These are phyloP conservation scores for Alectura lathami DNA, from an alignment of 2,113 vertebrate genomes.

Conservation along the genomic window DNA sequence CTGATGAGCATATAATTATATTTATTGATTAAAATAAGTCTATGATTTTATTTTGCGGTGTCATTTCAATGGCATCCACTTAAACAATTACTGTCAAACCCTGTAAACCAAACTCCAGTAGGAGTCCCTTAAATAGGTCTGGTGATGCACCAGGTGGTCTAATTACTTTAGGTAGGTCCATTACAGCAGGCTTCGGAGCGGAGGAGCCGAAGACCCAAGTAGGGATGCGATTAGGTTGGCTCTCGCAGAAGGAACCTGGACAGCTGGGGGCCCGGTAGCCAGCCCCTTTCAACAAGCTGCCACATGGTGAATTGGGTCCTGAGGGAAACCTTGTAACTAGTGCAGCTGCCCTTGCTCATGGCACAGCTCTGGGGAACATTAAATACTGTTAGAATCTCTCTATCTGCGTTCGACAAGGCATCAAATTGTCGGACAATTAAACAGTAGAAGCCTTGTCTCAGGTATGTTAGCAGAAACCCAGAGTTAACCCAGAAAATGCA, in stretches of 20 bases:
- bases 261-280: slow-evolving; percentile 3
- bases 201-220: background rate
- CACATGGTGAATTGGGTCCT: background rate
- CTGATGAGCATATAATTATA: background rate
- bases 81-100: slow-evolving; percentile 42
- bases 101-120: background rate
- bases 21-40: slow-evolving; percentile 21
- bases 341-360: rapidly evolving
- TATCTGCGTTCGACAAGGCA: background rate
- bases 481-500: background rate
- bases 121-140: background rate
- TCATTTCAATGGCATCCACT: background rate
- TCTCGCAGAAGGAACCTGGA: background rate
- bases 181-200: background rate
- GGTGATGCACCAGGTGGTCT: slow-evolving; percentile 21
- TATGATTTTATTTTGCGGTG: background rate
- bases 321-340: background rate
- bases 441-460: background rate
- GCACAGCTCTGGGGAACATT: background rate
- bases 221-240: background rate
- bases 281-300: background rate
- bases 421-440: background rate
- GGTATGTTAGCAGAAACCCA: background rate
- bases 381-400: background rate
- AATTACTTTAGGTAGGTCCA: slow-evolving; percentile 38